These are phyloP conservation scores for Heliconius hewitsoni DNA, from an alignment of 1,140 invertebrate genomes.

Conservation along the genomic window DNA sequence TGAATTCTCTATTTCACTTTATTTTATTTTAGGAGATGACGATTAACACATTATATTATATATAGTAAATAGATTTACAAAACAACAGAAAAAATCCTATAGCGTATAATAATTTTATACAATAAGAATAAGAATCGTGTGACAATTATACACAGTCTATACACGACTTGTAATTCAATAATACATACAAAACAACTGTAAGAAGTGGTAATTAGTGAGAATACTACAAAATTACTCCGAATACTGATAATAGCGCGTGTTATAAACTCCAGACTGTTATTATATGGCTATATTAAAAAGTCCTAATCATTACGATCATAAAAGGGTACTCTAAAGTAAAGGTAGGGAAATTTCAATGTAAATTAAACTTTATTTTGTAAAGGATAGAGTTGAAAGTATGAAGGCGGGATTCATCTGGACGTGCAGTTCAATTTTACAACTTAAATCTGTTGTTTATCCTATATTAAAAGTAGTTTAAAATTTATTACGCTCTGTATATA, in stretches of 20 bases:
- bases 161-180: not conserved
- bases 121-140: not conserved
- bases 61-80: not conserved
- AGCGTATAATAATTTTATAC: not conserved
- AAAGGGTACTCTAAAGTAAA: constrained; percentile 38
- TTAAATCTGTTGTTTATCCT: constrained; percentile 43
- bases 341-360: constrained; percentile 21
- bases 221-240: constrained; percentile 37
- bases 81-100: not conserved
- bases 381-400: constrained; percentile 9
- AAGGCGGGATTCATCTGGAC: not conserved
- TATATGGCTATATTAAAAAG: constrained; percentile 44
- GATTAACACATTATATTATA: too few species aligned
- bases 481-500: constrained; percentile 34
- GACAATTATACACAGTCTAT: not conserved
- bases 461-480: constrained; percentile 42
- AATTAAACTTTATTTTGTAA: not conserved
- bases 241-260: constrained; percentile 37
- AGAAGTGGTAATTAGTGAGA: constrained; percentile 32
- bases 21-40: too few species aligned
- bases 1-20: too few species aligned
- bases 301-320: constrained; percentile 44
- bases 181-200: constrained; percentile 29
- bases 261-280: constrained; percentile 44
- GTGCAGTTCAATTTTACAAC: constrained; percentile 32